Evolutionary conservation across 2,888 invertebrate species (phyloP).

Genomic region (Uropetala carovei): DNA sequence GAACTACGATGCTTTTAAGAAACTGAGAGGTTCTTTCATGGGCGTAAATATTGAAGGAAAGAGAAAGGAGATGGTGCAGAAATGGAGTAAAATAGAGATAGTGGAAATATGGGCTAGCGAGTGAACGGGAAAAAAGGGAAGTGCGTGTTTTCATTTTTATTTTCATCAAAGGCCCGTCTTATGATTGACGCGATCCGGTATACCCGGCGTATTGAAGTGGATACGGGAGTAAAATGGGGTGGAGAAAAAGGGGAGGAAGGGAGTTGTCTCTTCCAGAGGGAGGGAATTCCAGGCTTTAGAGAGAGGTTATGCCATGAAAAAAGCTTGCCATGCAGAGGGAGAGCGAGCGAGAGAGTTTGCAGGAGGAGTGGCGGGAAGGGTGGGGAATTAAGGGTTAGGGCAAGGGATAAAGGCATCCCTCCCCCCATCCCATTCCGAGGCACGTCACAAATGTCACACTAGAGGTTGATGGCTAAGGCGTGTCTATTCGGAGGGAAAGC

Average conservation of each 20-base stretch:
- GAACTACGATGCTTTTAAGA: no score
- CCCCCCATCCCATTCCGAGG: neutral
- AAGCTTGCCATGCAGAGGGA: neutral
- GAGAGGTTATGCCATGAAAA: neutral
- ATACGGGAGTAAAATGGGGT: no score
- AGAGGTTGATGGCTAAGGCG: neutral
- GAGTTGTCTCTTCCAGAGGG: no score
- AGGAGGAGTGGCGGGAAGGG: neutral
- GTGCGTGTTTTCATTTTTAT: neutral
- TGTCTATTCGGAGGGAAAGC: neutral
- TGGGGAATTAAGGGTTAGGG: neutral
- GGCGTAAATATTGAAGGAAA: no score
- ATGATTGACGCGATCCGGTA: slow-evolving; percentile 10
- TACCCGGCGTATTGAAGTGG: neutral
- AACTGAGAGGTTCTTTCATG: no score
- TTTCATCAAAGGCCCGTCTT: neutral
- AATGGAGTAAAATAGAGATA: no score
- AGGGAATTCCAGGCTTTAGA: neutral
- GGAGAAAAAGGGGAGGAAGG: no score
- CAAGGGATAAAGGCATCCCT: neutral
- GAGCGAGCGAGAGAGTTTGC: neutral
- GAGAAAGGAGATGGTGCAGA: no score
- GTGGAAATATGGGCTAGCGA: no score
- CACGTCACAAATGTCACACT: neutral
- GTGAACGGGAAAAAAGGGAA: no score